Base-by-base conservation (phyloP, 1,140 invertebrate species). In the Dreissena polymorpha region DNA sequence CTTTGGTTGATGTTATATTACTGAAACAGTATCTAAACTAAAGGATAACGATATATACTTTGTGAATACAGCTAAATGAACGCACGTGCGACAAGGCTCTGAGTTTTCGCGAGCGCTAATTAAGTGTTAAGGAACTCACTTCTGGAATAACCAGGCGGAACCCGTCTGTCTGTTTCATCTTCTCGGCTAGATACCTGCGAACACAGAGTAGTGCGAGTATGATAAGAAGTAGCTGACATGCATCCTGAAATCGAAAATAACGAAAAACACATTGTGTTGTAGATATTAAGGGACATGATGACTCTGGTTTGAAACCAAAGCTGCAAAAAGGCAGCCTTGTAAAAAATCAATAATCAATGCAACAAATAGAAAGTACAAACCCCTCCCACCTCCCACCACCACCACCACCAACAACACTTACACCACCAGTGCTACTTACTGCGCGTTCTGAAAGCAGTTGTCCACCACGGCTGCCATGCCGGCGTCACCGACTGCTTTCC, bases 401-500 rank as follows among this genome's bases (percentile, higher is more conserved):
- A 67, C 23, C 64, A 69, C 12, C 67, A 39, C 18, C 67, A 69
- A 8, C 8, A 69, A 0, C 67, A 69, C 13, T 13, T 5, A 2
- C 39, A 39, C 39, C 39, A 39, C 3, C 39, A 39, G 57, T 60
- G 67, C 14, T 57, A 76, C 71, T 72, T 84, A 90, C 86, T 75
- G 70, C 12, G 89, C 87, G 71, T 88, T 91, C 14, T 89, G 87
- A 86, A 87, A 90, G 7, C 86, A 82, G 14, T 86, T 84, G 23
- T 91, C 90, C 0, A 90, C 80, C 57, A 78, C 74, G 16, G 82
- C 81, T 18, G 65, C 87, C 82, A 92, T 86, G 0, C 88, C 90
- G 12, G 49, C 84, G 53, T 91, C 88, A 0, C 90, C 90, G 75
- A 93, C 93, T 92, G 98, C 97, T 94, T 98, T 96, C 91, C 96